Percentiles rank a stretch among this genome's conserved stretches.
These are phyloP conservation scores for Pluvianellus socialis DNA, from an alignment of 2,113 vertebrate species.

Conservation along the genomic window DNA sequence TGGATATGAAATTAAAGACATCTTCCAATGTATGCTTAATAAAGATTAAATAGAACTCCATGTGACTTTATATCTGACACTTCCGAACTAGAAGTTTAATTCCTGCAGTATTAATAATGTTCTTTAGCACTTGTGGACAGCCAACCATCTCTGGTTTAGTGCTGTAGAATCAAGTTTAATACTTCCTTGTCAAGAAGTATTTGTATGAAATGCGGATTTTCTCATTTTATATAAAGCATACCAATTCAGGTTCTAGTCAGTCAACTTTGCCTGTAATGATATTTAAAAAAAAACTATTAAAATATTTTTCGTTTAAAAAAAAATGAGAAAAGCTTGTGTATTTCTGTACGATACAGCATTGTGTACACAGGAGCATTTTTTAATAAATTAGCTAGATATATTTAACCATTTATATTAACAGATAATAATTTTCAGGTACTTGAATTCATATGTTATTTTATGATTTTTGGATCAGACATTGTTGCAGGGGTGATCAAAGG, in stretches of 20 bases:
- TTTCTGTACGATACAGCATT: background rate
- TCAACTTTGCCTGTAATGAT: background rate
- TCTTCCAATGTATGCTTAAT: background rate
- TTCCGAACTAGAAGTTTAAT: background rate
- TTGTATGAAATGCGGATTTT: background rate
- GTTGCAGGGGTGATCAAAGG: background rate
- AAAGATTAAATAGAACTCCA: background rate
- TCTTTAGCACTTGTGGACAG: background rate
- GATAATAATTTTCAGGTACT: background rate
- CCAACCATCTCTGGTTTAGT: background rate
- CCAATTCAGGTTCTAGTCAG: background rate
- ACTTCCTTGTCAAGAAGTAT: background rate
- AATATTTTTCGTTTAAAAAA: background rate
- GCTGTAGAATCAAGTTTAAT: background rate
- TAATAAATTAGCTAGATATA: background rate
- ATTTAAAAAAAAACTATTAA: background rate
- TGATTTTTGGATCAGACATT: background rate
- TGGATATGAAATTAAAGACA: conserved; percentile 6
- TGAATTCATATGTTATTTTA: background rate
- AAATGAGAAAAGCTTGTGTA: background rate
- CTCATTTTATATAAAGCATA: background rate
- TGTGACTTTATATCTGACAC: background rate
- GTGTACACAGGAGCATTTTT: background rate
- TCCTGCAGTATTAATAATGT: background rate
- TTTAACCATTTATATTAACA: background rate